These are phyloP conservation scores for Goniozus legneri DNA, from an alignment of 1,140 invertebrate genomes.

Conservation along the genomic window DNA sequence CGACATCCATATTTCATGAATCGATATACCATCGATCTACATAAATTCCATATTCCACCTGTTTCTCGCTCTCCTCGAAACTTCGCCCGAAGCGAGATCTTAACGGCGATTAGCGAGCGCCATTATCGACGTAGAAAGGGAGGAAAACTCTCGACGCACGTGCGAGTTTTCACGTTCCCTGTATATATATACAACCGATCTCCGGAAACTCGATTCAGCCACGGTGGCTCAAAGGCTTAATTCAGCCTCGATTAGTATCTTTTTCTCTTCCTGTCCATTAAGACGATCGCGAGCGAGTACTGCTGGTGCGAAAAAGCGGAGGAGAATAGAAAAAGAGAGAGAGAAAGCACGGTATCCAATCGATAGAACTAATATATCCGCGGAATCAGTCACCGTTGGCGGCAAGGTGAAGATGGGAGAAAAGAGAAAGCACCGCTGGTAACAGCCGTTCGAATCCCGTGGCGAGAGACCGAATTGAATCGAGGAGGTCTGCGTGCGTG, in stretches of 20 bases:
- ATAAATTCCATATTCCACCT: too few relatives aligned
- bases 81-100: too few relatives aligned
- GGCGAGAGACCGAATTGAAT: slow-evolving; percentile 10
- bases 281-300: too few relatives aligned
- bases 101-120: too few relatives aligned
- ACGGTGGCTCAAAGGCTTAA: slow-evolving; percentile 23
- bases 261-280: slow-evolving; percentile 24
- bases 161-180: too few relatives aligned
- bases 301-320: neutral
- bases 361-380: slow-evolving; percentile 38
- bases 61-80: too few relatives aligned
- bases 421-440: slow-evolving; percentile 24
- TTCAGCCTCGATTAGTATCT: slow-evolving; percentile 24
- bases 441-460: slow-evolving; percentile 2
- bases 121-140: too few relatives aligned
- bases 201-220: neutral
- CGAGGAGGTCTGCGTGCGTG: neutral
- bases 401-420: neutral
- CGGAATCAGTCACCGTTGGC: slow-evolving; percentile 24
- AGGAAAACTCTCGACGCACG: too few relatives aligned
- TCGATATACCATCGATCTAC: too few relatives aligned
- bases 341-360: slow-evolving; percentile 17
- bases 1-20: too few relatives aligned
- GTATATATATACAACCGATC: too few relatives aligned
- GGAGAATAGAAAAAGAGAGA: neutral